Base-by-base conservation (phyloP, 2,113 vertebrate genomes). In the Zosterops lateralis region DNA sequence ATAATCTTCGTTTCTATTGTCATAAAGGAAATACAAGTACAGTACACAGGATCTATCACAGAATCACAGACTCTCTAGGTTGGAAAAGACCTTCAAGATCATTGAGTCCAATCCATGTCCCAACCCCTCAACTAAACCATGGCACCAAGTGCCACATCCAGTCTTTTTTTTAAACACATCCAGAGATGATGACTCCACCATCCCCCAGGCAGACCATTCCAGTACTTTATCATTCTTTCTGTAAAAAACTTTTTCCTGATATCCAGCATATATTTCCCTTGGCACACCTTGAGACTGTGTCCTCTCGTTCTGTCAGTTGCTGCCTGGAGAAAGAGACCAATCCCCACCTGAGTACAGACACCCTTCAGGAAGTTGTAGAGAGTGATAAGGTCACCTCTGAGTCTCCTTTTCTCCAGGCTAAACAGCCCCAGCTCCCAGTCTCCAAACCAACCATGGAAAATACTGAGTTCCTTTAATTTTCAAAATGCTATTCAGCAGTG, bases 131-230 rank as follows among this genome's bases (percentile, higher is more conserved):
- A 44, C 7, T n/a, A 42, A n/a, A 56, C 22, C 38, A 5, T 26
- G 70, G 22, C 9, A 20, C 9, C 0, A 0, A 44, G 31, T 42
- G 6, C 22, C 51, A 20, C 38, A 72, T 26, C 31, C 38, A 56
- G 6, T 26, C 38, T 12, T 11, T 31, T 70, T 56, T 72, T 26
- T 14, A 26, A 72, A n/a, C 38, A 56, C 31, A 44, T 56, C 22
- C 40, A 72, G 17, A 2, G 5, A 42, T 44, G 51, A 17, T n/a
- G 31, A 44, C 31, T 20, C 22, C 38, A 56, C 7, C 38, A n/a
- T 22, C 17, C 31, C 22, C 24, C 2, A 0, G 31, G 12, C 38
- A n/a, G 22, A n/a, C 5, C 7, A 51, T 29, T 51, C 47, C n/a
- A 68, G 47, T 6, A 29, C 18, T 29, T 50, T 21, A 21, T 50